Percentiles rank a stretch among this genome's conserved stretches.
Conservation (phyloP, 2,888 invertebrate genomes). For the Nomada ferruginata region DNA sequence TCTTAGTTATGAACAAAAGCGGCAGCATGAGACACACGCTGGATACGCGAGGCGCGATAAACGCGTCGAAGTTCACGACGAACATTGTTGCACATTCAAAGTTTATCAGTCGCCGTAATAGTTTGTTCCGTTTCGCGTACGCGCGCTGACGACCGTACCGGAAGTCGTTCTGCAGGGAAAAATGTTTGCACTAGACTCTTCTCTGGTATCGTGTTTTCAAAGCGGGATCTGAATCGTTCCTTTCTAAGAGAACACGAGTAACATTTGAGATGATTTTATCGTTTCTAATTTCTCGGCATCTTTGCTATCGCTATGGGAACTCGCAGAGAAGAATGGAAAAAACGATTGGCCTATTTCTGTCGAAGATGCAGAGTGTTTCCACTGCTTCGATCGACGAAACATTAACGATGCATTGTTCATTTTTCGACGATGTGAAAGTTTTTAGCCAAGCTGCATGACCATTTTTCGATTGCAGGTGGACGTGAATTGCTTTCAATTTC, state of each 20-base stretch:
- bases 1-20: constrained; percentile 60
- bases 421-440: too few species aligned
- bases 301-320: background rate
- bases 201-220: background rate
- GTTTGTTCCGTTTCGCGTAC: background rate
- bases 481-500: too few species aligned
- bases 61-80: constrained; percentile 25
- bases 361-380: background rate
- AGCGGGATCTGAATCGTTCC: too few species aligned
- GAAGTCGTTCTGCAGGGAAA: constrained; percentile 11
- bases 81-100: constrained; percentile 34
- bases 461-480: too few species aligned
- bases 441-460: too few species aligned
- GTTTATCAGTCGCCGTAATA: constrained; percentile 28
- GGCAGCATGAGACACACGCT: constrained; percentile 19
- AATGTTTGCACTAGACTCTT: background rate
- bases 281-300: background rate
- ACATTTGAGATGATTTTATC: background rate
- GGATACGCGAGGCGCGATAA: constrained; percentile 21
- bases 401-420: background rate
- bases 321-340: background rate
- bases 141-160: background rate
- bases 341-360: background rate
- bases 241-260: background rate
- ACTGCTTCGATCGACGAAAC: background rate